Conservation (phyloP, 2,888 invertebrate species). For the Amaurobius ferox region DNA sequence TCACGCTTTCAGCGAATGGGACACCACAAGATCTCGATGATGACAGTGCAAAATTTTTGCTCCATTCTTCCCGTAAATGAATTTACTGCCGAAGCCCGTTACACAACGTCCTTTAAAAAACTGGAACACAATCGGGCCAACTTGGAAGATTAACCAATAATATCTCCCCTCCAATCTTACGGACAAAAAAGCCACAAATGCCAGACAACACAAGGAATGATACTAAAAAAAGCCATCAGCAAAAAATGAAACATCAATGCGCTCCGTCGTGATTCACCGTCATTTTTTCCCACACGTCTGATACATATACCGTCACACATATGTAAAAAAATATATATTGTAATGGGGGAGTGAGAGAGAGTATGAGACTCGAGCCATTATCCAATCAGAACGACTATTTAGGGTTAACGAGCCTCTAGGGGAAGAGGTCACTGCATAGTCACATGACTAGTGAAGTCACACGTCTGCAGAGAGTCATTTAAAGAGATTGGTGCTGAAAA, state of each 20-base stretch:
- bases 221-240: neutral
- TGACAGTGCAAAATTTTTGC: slow-evolving; percentile 14
- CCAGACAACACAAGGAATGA: neutral
- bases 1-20: neutral
- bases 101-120: slow-evolving; percentile 13
- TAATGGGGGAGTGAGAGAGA: no score
- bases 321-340: neutral
- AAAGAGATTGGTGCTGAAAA: slow-evolving; percentile 19
- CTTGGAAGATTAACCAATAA: slow-evolving; percentile 15
- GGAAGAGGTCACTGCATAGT: slow-evolving; percentile 6
- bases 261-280: neutral
- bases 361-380: neutral
- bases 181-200: neutral
- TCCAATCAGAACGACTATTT: slow-evolving; percentile 10
- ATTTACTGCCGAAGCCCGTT: slow-evolving; percentile 1
- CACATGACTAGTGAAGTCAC: neutral
- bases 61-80: slow-evolving; percentile 3
- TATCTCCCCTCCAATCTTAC: slow-evolving; percentile 17
- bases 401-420: slow-evolving; percentile 3
- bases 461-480: slow-evolving; percentile 17
- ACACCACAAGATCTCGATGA: slow-evolving; percentile 1
- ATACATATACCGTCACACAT: neutral
- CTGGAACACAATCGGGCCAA: slow-evolving; percentile 4
- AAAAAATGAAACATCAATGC: slow-evolving; percentile 6
- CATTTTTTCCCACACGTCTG: slow-evolving; percentile 7